phyloP scores from a whole-genome alignment of 2,797 vertebrate genomes.

The Gambusia yucatana region DNA sequence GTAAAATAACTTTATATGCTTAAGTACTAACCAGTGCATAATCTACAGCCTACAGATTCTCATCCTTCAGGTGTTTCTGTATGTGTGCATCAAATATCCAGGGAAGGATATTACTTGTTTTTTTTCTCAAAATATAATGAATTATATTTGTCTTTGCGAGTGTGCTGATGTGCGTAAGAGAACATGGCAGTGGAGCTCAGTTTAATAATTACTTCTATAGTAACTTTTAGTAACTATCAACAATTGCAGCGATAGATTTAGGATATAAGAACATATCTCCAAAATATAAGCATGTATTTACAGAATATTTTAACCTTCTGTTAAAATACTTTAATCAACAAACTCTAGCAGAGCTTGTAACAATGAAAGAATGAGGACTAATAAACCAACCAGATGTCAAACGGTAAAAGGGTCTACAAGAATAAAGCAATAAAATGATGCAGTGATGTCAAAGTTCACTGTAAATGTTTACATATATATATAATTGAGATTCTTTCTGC shows the following conservation, averaged over 20 bases:
- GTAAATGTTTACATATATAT: too few species aligned
- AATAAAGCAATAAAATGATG: too few species aligned
- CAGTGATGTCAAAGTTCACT: too few species aligned
- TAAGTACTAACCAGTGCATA: slow-evolving; percentile 30
- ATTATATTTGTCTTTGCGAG: slow-evolving; percentile 26
- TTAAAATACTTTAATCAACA: background rate
- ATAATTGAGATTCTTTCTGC: too few species aligned
- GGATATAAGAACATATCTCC: background rate
- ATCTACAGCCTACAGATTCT: slow-evolving; percentile 16
- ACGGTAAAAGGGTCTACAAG: too few species aligned
- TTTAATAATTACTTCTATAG: slow-evolving; percentile 8
- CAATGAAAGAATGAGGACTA: background rate
- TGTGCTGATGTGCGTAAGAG: background rate
- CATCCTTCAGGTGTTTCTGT: slow-evolving; percentile 35
- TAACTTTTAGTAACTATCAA: background rate
- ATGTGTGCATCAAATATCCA: slow-evolving; percentile 58
- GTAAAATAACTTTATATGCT: background rate
- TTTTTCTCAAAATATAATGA: slow-evolving; percentile 15
- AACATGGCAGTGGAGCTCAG: slow-evolving; percentile 15
- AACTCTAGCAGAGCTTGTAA: background rate
- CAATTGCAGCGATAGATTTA: background rate
- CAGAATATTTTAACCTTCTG: background rate
- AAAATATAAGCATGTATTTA: background rate
- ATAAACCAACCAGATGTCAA: background rate
- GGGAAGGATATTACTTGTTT: slow-evolving; percentile 76